These are phyloP conservation scores for Microctonus brassicae DNA, from an alignment of 2,888 invertebrate genomes.

Conservation along the genomic window DNA sequence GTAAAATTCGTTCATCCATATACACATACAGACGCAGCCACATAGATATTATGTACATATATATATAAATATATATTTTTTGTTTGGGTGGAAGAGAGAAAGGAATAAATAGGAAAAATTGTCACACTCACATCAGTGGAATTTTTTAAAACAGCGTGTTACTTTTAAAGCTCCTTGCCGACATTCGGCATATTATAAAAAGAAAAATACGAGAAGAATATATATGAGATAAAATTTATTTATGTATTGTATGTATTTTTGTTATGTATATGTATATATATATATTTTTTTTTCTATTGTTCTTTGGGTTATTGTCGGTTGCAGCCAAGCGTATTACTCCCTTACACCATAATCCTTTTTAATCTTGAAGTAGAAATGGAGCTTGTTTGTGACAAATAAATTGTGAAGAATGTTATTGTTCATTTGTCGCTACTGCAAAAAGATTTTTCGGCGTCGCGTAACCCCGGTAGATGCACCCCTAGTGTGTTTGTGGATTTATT, in stretches of 20 bases:
- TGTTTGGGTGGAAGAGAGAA: too few species aligned
- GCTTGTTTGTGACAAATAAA: conserved; percentile 64
- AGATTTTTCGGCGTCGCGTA: background rate
- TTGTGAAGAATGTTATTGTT: conserved; percentile 45
- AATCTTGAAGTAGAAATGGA: conserved; percentile 63
- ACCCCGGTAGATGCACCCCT: background rate
- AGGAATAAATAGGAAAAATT: too few species aligned
- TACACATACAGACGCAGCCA: too few species aligned
- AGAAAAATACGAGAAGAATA: background rate
- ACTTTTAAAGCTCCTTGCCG: background rate
- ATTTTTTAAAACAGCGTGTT: too few species aligned
- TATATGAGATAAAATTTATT: background rate
- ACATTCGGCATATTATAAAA: conserved; percentile 12
- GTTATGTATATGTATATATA: background rate
- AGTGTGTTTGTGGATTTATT: too few species aligned
- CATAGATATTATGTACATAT: too few species aligned
- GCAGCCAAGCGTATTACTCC: conserved; percentile 58
- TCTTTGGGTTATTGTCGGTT: conserved; percentile 62
- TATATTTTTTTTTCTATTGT: conserved; percentile 53
- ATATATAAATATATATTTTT: too few species aligned
- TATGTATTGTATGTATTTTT: conserved; percentile 14
- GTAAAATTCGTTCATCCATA: too few species aligned
- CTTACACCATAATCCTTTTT: conserved; percentile 64
- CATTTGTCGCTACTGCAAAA: conserved; percentile 1
- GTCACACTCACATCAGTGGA: too few species aligned